Evolutionary conservation across 2,797 vertebrate genomes (phyloP), one percentile per base, ranked within the genome.

Genomic region (Semotilus atromaculatus): DNA sequence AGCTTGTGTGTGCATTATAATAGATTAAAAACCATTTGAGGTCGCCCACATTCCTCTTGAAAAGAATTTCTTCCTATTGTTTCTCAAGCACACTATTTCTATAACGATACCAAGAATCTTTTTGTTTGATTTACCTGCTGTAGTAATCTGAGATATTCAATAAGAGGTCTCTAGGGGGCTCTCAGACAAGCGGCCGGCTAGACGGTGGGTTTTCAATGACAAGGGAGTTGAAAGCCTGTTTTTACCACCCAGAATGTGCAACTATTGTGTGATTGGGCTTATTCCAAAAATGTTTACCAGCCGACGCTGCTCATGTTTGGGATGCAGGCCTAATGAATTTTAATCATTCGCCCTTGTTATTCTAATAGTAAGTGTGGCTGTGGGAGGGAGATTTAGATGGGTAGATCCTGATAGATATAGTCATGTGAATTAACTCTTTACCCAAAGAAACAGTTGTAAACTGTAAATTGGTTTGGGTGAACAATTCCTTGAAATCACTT

Each of bases 141-240:
- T 16, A 78, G 62, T 85, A 68, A 84, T 86, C 78, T 77, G 73
- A 82, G 23, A 26, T 45, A 29, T 45, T 62, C 85, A 84, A 67
- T 62, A 55, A 81, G 55, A 72, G 14, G 21, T 83, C 82, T 62
- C 53, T 75, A 11, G 31, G 80, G 73, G 45, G 58, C 14, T 53
- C n/a, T 51, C 10, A 64, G 38, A n/a, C 40, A 36, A 40, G 64
- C 66, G 14, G 71, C 53, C 66, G 14, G 71, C 53, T 80, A 84
- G 81, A 67, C 64, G 38, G 76, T 88, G 80, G 64, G n/a, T 82
- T 89, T 87, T 79, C 26, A 36, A 16, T 21, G 67, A 51, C 66
- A 82, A 40, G 36, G n/a, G 48, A 81, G 21, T 11, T 51, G 23
- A 68, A 78, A 43, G 58, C 23, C 36, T 75, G 10, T 58, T 68